Conservation (phyloP, 2,888 invertebrate genomes). For the Drosophila rubida region DNA sequence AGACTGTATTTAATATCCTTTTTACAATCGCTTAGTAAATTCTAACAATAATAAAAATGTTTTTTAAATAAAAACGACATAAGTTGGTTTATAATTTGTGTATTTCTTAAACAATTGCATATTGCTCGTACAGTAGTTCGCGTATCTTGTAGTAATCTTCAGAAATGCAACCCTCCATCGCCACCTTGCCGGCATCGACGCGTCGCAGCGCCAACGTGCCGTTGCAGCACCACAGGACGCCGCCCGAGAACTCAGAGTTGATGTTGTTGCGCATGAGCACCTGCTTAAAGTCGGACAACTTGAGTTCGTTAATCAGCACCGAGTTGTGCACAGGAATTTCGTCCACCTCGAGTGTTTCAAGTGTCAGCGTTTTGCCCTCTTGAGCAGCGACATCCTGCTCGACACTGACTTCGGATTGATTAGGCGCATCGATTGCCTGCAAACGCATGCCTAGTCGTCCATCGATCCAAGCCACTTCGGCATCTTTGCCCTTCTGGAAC, state of each 20-base stretch:
- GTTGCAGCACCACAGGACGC: constrained; percentile 97
- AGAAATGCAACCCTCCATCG: constrained; percentile 96
- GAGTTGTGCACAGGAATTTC: constrained; percentile 90
- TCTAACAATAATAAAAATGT: too few species aligned
- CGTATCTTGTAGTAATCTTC: constrained; percentile 98
- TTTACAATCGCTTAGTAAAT: too few species aligned
- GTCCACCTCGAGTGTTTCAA: constrained; percentile 88
- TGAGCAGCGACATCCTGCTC: constrained; percentile 79
- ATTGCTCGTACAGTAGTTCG: constrained; percentile 97
- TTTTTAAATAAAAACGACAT: neutral
- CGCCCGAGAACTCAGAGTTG: constrained; percentile 94
- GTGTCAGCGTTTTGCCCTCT: constrained; percentile 88
- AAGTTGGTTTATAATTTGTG: constrained; percentile 13
- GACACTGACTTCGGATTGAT: constrained; percentile 57
- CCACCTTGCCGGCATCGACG: constrained; percentile 95
- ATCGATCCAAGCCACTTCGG: constrained; percentile 98
- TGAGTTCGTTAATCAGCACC: constrained; percentile 96
- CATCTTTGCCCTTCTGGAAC: constrained; percentile 93
- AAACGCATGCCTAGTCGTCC: constrained; percentile 89
- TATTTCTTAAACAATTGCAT: constrained; percentile 93
- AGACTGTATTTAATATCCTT: too few species aligned
- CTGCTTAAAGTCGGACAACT: constrained; percentile 96
- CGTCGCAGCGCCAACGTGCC: constrained; percentile 94
- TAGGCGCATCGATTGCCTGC: constrained; percentile 86
- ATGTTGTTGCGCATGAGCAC: constrained; percentile 91